Evolutionary conservation across 2,888 invertebrate species (phyloP).

Genomic region (Drosophila borealis): DNA sequence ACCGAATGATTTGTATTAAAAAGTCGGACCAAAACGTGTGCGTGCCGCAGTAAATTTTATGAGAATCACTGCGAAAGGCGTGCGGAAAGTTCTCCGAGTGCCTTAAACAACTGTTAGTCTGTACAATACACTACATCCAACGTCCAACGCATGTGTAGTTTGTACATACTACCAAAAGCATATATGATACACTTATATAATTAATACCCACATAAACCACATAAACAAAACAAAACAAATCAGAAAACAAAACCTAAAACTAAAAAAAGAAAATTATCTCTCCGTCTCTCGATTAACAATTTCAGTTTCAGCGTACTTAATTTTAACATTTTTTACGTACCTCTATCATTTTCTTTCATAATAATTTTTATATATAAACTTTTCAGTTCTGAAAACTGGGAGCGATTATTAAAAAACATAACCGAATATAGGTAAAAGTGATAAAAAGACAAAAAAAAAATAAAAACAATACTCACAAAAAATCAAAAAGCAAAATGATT

Average conservation of each 20-base stretch:
- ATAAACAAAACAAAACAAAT: not conserved
- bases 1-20: constrained; percentile 4
- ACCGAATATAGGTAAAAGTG: constrained; percentile 85
- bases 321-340: constrained; percentile 57
- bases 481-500: constrained; percentile 35
- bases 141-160: constrained; percentile 35
- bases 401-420: constrained; percentile 86
- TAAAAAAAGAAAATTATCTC: constrained; percentile 2
- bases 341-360: constrained; percentile 69
- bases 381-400: constrained; percentile 86
- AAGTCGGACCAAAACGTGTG: constrained; percentile 22
- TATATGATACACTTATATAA: constrained; percentile 15
- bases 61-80: constrained; percentile 36
- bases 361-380: constrained; percentile 79
- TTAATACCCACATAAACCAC: constrained; percentile 23
- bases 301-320: constrained; percentile 57
- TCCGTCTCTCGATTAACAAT: constrained; percentile 56
- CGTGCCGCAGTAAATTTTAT: constrained; percentile 1
- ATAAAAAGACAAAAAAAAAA: constrained; percentile 39
- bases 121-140: constrained; percentile 34
- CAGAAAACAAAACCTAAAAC: not conserved
- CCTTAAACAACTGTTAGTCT: constrained; percentile 14
- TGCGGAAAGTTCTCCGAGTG: not conserved
- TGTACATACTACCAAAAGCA: constrained; percentile 38
- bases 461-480: constrained; percentile 32